Conservation (phyloP, 2,113 vertebrate genomes). For the Amphiprion ocellaris region DNA sequence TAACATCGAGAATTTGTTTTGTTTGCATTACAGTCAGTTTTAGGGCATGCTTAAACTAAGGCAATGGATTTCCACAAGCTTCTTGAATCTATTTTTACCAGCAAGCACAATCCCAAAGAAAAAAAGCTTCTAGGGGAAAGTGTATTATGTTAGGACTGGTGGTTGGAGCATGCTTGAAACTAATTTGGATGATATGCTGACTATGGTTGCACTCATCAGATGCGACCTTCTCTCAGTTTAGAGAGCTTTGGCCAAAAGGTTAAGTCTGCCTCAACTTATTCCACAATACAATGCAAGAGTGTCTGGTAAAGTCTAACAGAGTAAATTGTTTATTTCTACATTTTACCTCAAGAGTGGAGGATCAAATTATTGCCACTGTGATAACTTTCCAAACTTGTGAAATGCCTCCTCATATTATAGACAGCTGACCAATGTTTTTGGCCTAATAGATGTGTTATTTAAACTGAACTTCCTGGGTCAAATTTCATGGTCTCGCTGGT, state of each 20-base stretch:
- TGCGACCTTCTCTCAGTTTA: too few relatives aligned
- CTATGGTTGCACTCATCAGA: too few relatives aligned
- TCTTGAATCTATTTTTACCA: background rate
- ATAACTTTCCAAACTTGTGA: background rate
- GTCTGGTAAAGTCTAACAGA: background rate
- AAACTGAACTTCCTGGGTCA: background rate
- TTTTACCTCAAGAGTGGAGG: background rate
- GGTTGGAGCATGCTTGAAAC: too few relatives aligned
- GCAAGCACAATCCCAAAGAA: background rate
- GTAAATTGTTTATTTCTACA: too few relatives aligned
- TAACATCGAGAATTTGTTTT: background rate
- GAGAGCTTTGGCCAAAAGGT: too few relatives aligned
- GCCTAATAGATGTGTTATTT: background rate
- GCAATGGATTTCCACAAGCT: background rate
- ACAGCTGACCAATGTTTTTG: background rate
- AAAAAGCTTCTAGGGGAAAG: background rate
- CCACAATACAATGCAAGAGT: background rate
- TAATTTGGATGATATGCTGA: too few relatives aligned
- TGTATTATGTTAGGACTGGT: too few relatives aligned
- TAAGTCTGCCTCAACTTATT: background rate
- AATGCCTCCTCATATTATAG: background rate
- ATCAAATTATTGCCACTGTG: background rate
- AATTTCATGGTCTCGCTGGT: background rate
- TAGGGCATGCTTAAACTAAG: background rate
- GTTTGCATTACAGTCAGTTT: background rate